Evolutionary conservation across 2,888 invertebrate genomes (phyloP).

Genomic region (Sarcophaga caerulescens): DNA sequence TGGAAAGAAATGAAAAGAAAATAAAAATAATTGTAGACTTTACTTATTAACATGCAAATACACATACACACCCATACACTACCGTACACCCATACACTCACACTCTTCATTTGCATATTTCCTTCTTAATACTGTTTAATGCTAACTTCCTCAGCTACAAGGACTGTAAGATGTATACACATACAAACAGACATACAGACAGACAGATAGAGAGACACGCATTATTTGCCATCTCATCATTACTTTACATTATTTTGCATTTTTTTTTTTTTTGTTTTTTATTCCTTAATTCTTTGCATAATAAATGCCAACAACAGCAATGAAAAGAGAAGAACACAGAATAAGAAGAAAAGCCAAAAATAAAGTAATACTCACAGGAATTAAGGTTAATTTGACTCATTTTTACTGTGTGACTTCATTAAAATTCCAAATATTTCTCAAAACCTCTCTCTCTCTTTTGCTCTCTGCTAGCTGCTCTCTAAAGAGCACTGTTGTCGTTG

Average conservation of each 20-base stretch:
- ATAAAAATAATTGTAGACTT: background rate
- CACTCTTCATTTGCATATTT: background rate
- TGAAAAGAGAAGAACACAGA: background rate
- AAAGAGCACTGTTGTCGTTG: background rate
- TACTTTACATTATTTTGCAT: background rate
- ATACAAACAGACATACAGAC: no score
- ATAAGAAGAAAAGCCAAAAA: background rate
- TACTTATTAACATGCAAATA: background rate
- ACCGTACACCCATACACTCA: no score
- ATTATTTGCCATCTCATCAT: background rate
- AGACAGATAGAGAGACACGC: background rate
- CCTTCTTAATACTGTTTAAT: background rate
- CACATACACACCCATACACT: no score
- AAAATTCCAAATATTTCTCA: constrained; percentile 10
- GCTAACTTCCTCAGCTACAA: background rate
- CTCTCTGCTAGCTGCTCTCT: background rate
- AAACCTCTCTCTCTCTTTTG: background rate
- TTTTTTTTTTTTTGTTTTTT: background rate
- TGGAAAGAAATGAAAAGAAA: background rate
- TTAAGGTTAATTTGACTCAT: constrained; percentile 46
- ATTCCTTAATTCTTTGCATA: background rate
- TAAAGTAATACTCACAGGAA: background rate
- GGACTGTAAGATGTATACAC: no score
- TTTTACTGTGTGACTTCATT: constrained; percentile 37
- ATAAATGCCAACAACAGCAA: background rate